Evolutionary conservation across 1,140 invertebrate genomes (phyloP).

Genomic region (Solenopsis fugax): DNA sequence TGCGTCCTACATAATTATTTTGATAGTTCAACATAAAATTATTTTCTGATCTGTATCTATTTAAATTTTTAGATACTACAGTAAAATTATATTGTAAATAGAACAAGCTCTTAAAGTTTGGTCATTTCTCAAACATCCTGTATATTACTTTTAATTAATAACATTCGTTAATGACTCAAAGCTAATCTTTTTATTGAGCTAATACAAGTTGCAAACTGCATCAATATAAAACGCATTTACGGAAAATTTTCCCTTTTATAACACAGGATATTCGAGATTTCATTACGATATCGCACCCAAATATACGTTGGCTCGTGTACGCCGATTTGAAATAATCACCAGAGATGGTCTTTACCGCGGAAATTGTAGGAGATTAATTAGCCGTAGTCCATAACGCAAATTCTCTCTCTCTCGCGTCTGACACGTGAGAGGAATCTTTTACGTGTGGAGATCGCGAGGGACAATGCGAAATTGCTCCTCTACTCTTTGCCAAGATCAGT

Average conservation of each 20-base stretch:
- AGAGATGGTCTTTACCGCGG: constrained; percentile 10
- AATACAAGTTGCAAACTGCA: not conserved
- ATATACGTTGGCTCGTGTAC: not conserved
- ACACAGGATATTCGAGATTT: not conserved
- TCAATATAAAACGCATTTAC: not conserved
- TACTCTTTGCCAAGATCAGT: constrained; percentile 3
- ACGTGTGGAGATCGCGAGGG: constrained; percentile 4
- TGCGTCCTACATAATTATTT: too few species aligned
- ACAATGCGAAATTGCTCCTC: constrained; percentile 43
- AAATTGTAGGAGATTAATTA: constrained; percentile 59
- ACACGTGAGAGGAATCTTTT: constrained; percentile 28
- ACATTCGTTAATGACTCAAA: not conserved
- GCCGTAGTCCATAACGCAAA: constrained; percentile 16
- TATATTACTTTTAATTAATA: too few species aligned
- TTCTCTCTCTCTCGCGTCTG: constrained; percentile 9
- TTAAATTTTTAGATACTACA: too few species aligned
- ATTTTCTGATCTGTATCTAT: too few species aligned
- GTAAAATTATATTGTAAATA: too few species aligned
- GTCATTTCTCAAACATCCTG: too few species aligned
- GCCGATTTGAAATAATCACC: constrained; percentile 39
- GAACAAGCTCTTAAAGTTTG: too few species aligned
- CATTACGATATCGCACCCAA: not conserved
- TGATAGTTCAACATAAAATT: too few species aligned
- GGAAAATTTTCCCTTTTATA: not conserved
- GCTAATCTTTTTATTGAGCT: not conserved